These are phyloP conservation scores for Thalassophryne amazonica DNA, from an alignment of 2,797 vertebrate genomes.

Conservation along the genomic window DNA sequence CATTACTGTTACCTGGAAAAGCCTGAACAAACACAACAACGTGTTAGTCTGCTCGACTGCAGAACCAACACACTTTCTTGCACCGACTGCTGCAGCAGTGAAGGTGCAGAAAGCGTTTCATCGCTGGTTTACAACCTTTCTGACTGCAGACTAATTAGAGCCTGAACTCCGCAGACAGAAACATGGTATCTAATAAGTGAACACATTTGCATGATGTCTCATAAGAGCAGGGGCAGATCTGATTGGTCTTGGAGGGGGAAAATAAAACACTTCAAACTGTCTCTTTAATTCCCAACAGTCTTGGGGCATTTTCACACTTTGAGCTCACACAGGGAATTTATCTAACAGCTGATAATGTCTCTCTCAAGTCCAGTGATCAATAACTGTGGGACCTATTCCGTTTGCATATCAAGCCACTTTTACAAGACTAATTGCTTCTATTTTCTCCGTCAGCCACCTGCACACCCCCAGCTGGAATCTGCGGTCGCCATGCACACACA, in stretches of 20 bases:
- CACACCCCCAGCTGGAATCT: slow-evolving; percentile 23
- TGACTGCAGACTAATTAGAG: too few species aligned
- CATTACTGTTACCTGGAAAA: slow-evolving; percentile 89
- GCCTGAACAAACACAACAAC: slow-evolving; percentile 70
- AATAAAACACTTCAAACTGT: too few species aligned
- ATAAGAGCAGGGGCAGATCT: too few species aligned
- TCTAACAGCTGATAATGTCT: slow-evolving; percentile 34
- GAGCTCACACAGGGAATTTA: slow-evolving; percentile 34
- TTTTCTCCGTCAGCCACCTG: slow-evolving; percentile 42
- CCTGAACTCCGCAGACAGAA: too few species aligned
- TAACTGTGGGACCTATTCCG: slow-evolving; percentile 38
- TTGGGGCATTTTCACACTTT: slow-evolving; percentile 33
- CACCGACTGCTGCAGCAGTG: not conserved
- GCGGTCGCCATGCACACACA: slow-evolving; percentile 11
- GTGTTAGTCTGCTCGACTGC: not conserved
- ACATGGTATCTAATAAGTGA: too few species aligned
- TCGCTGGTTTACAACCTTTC: not conserved
- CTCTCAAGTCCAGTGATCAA: slow-evolving; percentile 44
- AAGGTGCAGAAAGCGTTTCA: not conserved
- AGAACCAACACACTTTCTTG: not conserved
- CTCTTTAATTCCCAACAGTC: not conserved
- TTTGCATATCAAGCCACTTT: slow-evolving; percentile 18
- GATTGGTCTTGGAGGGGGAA: too few species aligned
- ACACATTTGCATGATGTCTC: too few species aligned
- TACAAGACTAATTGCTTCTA: slow-evolving; percentile 51